These are phyloP conservation scores for Synergus itoensis DNA, from an alignment of 2,888 invertebrate species.

Conservation along the genomic window DNA sequence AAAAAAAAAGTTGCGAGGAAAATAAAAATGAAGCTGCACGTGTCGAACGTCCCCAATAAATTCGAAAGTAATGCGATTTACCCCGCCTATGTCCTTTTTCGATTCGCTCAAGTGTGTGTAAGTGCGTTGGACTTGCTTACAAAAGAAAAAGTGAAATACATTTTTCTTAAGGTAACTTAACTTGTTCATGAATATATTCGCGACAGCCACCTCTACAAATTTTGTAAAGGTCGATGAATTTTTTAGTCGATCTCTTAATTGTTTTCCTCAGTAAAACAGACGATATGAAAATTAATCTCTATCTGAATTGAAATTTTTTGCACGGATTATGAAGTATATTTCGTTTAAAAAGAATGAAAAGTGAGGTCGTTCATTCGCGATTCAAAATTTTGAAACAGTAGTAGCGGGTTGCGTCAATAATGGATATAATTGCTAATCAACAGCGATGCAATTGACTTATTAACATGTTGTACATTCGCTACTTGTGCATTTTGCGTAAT, in stretches of 20 bases:
- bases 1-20: constrained; percentile 47
- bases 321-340: background rate
- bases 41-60: constrained; percentile 65
- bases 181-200: no score
- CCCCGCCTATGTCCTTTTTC: constrained; percentile 61
- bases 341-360: constrained; percentile 39
- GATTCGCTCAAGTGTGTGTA: constrained; percentile 3
- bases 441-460: constrained; percentile 54
- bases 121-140: background rate
- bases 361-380: constrained; percentile 46
- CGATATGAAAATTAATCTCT: no score
- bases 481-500: constrained; percentile 24
- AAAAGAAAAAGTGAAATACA: background rate
- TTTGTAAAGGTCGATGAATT: no score
- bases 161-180: background rate
- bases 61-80: constrained; percentile 69
- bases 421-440: constrained; percentile 55
- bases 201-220: no score
- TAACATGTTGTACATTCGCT: constrained; percentile 50
- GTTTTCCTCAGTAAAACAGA: no score
- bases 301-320: background rate
- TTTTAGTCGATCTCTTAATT: no score
- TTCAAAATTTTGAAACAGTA: constrained; percentile 30
- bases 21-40: constrained; percentile 63
- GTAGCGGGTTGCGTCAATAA: constrained; percentile 43